Conservation (phyloP, 2,113 vertebrate genomes). For the Oreochromis tanganicae region DNA sequence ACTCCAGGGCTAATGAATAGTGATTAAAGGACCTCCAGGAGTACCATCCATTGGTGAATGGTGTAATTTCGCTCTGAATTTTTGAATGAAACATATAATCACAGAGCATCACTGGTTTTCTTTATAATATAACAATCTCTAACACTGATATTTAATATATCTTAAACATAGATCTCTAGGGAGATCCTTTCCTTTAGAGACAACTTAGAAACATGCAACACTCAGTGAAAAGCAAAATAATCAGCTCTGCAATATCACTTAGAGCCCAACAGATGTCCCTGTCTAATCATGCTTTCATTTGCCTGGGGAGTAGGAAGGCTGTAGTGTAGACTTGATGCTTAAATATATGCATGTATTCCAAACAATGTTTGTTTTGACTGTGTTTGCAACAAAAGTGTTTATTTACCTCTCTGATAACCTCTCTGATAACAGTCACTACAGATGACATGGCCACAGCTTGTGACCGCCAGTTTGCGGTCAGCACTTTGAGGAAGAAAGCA, state of each 20-base stretch:
- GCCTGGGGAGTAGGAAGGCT: not conserved
- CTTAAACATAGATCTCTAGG: not conserved
- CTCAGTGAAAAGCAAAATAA: not conserved
- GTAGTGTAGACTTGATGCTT: not conserved
- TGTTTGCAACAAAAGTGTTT: not conserved
- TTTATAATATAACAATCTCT: not conserved
- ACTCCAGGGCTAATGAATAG: not conserved
- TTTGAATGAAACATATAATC: not conserved
- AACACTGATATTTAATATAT: not conserved
- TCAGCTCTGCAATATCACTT: conserved; percentile 6
- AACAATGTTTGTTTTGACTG: not conserved
- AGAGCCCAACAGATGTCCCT: conserved; percentile 49
- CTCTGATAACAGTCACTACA: conserved; percentile 80
- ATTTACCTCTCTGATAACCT: conserved; percentile 74
- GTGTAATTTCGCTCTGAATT: not conserved
- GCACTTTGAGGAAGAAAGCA: conserved; percentile 74
- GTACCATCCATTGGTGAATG: not conserved
- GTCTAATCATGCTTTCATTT: not conserved
- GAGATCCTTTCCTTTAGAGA: not conserved
- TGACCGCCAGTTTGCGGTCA: conserved; percentile 72
- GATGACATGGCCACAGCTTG: conserved; percentile 84
- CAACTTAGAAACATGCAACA: not conserved
- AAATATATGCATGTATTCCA: not conserved
- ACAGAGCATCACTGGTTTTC: not conserved
- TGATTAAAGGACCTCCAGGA: not conserved